phyloP scores from a whole-genome alignment of 2,113 vertebrate genomes.

The Nesospiza acunhae region DNA sequence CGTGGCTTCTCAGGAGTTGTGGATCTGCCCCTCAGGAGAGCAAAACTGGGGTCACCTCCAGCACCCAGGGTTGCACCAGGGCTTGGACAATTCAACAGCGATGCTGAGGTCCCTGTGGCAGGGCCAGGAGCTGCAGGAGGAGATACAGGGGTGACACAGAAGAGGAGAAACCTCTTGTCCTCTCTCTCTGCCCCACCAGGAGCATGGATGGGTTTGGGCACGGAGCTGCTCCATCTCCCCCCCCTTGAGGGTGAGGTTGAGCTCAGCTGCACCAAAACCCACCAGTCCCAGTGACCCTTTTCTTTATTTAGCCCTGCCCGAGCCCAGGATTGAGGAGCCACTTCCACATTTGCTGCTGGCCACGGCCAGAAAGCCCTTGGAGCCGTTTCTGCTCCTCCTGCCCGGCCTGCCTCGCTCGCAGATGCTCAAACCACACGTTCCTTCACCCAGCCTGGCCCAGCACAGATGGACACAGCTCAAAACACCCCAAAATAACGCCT shows the following conservation, averaged over 20 bases:
- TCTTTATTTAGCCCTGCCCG: neutral
- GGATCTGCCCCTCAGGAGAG: neutral
- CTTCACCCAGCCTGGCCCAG: neutral
- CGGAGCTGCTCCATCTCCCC: rapidly evolving
- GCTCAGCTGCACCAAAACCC: neutral
- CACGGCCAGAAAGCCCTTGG: neutral
- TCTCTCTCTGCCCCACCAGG: rapidly evolving
- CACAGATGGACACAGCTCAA: slow-evolving; percentile 32
- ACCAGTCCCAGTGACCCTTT: neutral
- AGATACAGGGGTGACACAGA: neutral
- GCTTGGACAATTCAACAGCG: neutral
- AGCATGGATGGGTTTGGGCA: neutral
- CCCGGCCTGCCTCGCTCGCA: neutral
- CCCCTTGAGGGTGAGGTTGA: rapidly evolving
- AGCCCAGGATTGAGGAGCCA: neutral
- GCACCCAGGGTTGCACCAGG: neutral
- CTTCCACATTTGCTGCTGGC: slow-evolving; percentile 47
- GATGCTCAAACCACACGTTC: slow-evolving; percentile 55
- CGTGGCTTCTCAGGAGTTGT: neutral
- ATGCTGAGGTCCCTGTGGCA: slow-evolving; percentile 52
- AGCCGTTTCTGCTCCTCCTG: neutral
- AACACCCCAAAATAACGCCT: neutral
- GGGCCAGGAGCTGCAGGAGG: slow-evolving; percentile 32
- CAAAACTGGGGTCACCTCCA: neutral
- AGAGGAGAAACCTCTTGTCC: neutral